These are phyloP conservation scores for Malthinus flaveolus DNA, from an alignment of 2,888 invertebrate species.

Conservation along the genomic window DNA sequence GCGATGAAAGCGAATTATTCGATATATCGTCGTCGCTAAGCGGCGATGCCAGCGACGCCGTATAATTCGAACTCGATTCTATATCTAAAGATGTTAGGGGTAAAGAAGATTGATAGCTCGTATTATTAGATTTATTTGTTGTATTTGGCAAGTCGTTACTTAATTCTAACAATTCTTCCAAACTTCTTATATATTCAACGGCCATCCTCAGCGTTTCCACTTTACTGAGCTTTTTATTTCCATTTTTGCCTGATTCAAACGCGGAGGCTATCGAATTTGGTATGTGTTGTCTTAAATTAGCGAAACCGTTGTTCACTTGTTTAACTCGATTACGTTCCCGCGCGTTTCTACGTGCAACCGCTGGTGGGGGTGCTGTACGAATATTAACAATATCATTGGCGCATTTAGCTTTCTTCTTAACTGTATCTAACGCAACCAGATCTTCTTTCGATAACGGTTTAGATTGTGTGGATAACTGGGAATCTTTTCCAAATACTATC, in stretches of 20 bases:
- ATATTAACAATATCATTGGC: constrained; percentile 39
- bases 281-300: constrained; percentile 83
- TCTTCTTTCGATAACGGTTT: constrained; percentile 37
- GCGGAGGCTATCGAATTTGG: constrained; percentile 78
- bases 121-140: constrained; percentile 18
- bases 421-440: constrained; percentile 47
- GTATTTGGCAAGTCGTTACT: constrained; percentile 53
- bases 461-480: not conserved
- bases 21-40: constrained; percentile 57
- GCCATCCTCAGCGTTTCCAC: constrained; percentile 90
- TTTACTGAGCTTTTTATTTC: constrained; percentile 80
- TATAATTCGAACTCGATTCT: constrained; percentile 37
- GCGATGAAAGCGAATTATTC: constrained; percentile 55
- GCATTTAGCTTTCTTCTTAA: constrained; percentile 41
- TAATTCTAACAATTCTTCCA: constrained; percentile 74
- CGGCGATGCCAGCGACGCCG: constrained; percentile 50
- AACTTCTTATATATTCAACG: constrained; percentile 83
- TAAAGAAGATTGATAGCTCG: constrained; percentile 30
- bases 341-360: constrained; percentile 63
- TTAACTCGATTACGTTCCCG: constrained; percentile 91
- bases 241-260: constrained; percentile 66
- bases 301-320: constrained; percentile 90
- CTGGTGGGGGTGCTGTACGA: constrained; percentile 68
- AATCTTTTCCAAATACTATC: not conserved
- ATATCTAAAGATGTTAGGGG: constrained; percentile 57